Percentiles rank a stretch among this genome's conserved stretches.
Evolutionary conservation across 2,888 invertebrate genomes (phyloP).

Genomic region (Cephus runcator): DNA sequence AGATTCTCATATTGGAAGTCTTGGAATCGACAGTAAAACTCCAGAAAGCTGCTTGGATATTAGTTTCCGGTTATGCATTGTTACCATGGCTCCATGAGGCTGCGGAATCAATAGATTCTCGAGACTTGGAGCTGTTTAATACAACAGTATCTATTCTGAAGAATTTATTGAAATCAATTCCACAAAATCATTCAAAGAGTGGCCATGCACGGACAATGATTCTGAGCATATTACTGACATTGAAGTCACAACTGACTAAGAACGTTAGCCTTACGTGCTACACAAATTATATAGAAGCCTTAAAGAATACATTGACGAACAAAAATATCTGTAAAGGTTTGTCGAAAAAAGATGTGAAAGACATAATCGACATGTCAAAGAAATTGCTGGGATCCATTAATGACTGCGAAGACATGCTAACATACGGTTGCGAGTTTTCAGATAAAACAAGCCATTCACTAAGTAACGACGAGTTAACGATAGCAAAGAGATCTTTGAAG

Average conservation of each 20-base stretch:
- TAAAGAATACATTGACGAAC: slow-evolving; percentile 36
- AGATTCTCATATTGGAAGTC: slow-evolving; percentile 73
- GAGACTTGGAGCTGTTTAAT: slow-evolving; percentile 38
- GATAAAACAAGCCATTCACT: not conserved
- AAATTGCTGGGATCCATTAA: slow-evolving; percentile 41
- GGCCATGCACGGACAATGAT: slow-evolving; percentile 36
- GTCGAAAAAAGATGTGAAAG: slow-evolving; percentile 40
- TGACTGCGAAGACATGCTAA: slow-evolving; percentile 57
- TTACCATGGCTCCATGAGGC: slow-evolving; percentile 75
- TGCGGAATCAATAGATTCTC: slow-evolving; percentile 38
- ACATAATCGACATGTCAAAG: slow-evolving; percentile 37
- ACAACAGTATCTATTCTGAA: slow-evolving; percentile 44
- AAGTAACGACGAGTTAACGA: slow-evolving; percentile 13
- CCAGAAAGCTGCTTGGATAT: slow-evolving; percentile 73
- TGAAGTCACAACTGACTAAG: slow-evolving; percentile 35
- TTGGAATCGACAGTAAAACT: slow-evolving; percentile 73
- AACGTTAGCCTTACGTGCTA: slow-evolving; percentile 29
- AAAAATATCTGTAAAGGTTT: slow-evolving; percentile 43
- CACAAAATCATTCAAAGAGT: slow-evolving; percentile 30
- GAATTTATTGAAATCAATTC: slow-evolving; percentile 39
- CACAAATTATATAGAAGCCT: slow-evolving; percentile 29
- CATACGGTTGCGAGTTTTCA: slow-evolving; percentile 51
- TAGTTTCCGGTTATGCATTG: slow-evolving; percentile 77
- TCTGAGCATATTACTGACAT: slow-evolving; percentile 32
- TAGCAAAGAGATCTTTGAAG: slow-evolving; percentile 22